Evolutionary conservation across 2,888 invertebrate genomes (phyloP), one percentile per base, ranked within the genome.

Genomic region (Agrochola lota): DNA sequence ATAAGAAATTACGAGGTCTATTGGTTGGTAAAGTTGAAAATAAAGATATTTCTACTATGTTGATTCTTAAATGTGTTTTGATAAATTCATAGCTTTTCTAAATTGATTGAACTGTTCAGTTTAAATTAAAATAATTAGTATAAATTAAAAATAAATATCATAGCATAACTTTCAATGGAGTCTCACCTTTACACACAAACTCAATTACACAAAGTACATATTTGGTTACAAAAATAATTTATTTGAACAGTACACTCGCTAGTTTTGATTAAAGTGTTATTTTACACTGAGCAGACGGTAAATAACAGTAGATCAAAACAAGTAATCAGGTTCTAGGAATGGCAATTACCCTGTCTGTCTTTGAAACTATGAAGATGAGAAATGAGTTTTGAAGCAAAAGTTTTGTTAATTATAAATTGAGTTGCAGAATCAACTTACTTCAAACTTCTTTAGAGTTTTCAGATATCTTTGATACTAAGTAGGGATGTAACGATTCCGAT

Each of bases 141-240:
- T 20, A 26, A 40, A 60, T 15, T 43, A 8, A 40, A 23, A n/a
- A 70, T n/a, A 17, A 46, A 69, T 46, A 0, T 12, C 7, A 12
- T 1, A 62, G 17, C n/a, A 40, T 49, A 81, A 72, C 81, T 81
- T 70, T 17, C 17, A 77, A 26, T 85, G 70, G 40, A 87, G 30
- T 20, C 68, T 17, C 46, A 55, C 30, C 76, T 59, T 75, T 59
- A 71, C 59, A 68, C 17, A 74, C 74, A 59, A 85, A 87, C 82
- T 85, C 86, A 87, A 87, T 85, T 87, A 85, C 70, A 75, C 73
- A 77, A 60, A 77, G 60, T 81, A 85, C 77, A 74, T 85, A 87
- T 87, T 85, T 87, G 72, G 72, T 85, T 85, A 87, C 86, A 85
- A 87, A 87, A 85, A 85, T 85, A 85, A 85, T 81, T 81, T 81